phyloP scores from a whole-genome alignment of 2,888 invertebrate genomes.

The Pseudococcus longispinus region DNA sequence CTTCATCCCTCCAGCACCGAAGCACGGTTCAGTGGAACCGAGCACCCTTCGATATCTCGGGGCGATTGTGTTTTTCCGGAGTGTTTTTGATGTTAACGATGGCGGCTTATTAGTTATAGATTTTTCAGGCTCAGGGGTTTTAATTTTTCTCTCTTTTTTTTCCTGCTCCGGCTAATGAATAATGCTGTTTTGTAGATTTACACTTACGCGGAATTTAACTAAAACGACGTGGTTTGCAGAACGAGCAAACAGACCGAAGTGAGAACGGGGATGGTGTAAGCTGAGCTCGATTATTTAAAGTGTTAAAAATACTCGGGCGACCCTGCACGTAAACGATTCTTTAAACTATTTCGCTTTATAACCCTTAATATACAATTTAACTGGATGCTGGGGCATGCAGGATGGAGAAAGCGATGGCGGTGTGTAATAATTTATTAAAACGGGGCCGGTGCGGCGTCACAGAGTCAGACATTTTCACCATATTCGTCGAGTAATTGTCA shows the following conservation, averaged over 20 bases:
- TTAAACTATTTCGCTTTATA: conserved; percentile 6
- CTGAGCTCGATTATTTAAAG: neutral
- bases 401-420: neutral
- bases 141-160: neutral
- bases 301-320: neutral
- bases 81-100: conserved; percentile 42
- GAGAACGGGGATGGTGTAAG: neutral
- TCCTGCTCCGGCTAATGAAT: neutral
- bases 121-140: neutral
- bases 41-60: conserved; percentile 34
- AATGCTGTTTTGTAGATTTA: neutral
- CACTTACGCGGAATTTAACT: neutral
- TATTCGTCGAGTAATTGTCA: neutral
- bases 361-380: conserved; percentile 11
- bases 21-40: neutral
- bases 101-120: conserved; percentile 44
- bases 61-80: conserved; percentile 32
- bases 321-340: neutral
- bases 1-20: neutral
- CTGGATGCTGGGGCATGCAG: neutral
- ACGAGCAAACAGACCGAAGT: neutral
- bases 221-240: neutral
- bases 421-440: neutral
- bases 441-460: neutral
- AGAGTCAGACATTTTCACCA: neutral